Conservation (phyloP, 2,888 invertebrate species). For the Willowsia nigromaculata region DNA sequence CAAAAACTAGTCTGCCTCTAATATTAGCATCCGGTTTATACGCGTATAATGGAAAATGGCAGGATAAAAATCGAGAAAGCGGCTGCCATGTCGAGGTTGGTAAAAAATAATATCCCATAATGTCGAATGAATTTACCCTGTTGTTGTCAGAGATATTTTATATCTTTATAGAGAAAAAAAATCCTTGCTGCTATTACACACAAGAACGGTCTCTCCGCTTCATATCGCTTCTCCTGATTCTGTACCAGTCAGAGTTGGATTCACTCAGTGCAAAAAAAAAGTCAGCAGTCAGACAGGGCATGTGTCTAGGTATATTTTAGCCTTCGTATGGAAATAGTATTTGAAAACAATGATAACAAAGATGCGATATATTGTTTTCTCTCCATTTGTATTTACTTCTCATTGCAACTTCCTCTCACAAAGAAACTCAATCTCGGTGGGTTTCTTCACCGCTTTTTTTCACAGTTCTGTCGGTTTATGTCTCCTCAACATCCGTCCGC, state of each 20-base stretch:
- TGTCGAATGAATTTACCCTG: neutral
- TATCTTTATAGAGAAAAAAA: neutral
- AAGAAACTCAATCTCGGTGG: neutral
- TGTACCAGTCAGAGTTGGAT: neutral
- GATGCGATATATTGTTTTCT: too few relatives aligned
- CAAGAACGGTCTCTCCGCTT: neutral
- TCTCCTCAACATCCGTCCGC: too few relatives aligned
- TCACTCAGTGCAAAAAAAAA: neutral
- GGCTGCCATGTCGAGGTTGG: neutral
- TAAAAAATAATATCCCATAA: neutral
- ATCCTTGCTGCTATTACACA: neutral
- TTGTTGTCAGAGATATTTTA: slow-evolving; percentile 13
- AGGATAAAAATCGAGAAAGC: slow-evolving; percentile 31
- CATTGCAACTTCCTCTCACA: neutral
- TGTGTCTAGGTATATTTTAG: slow-evolving; percentile 8
- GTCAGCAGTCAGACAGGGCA: slow-evolving; percentile 5
- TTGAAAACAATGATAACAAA: neutral
- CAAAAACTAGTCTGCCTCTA: slow-evolving; percentile 34
- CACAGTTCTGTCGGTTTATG: neutral
- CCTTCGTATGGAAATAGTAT: neutral
- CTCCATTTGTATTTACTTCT: neutral
- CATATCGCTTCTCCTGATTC: neutral
- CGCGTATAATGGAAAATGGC: slow-evolving; percentile 43
- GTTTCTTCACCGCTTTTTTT: neutral
- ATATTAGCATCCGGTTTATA: slow-evolving; percentile 30